Conservation (phyloP, 2,888 invertebrate species). For the Spodoptera exigua region DNA sequence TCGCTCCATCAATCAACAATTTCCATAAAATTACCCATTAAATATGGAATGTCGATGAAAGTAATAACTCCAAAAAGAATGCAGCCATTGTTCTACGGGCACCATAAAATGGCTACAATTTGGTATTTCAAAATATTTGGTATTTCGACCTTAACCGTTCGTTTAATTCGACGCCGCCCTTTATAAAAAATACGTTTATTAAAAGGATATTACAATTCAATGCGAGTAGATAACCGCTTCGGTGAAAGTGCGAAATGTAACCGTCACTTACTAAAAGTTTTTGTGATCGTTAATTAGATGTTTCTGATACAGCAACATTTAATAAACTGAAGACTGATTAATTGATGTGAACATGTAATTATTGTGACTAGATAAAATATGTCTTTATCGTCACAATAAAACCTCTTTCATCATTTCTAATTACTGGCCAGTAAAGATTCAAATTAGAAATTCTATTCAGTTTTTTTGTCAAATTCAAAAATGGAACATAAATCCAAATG, state of each 20-base stretch:
- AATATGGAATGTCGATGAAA: conserved; percentile 2
- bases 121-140: conserved; percentile 40
- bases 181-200: conserved; percentile 41
- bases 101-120: conserved; percentile 16
- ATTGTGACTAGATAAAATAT: no score
- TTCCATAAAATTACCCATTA: background rate
- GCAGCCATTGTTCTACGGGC: background rate
- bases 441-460: no score
- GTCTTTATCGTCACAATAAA: no score
- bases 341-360: no score
- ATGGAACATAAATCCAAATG: no score
- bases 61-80: conserved; percentile 15
- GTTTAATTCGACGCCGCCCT: conserved; percentile 23
- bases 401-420: no score
- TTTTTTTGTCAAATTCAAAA: no score
- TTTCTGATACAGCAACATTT: conserved; percentile 2
- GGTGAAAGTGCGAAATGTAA: conserved; percentile 41
- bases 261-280: conserved; percentile 26
- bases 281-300: conserved; percentile 31
- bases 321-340: background rate
- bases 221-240: conserved; percentile 17
- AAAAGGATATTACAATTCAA: conserved; percentile 47
- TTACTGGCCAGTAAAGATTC: no score
- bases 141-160: conserved; percentile 21
- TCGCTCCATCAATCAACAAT: background rate